phyloP scores from a whole-genome alignment of 1,140 invertebrate species.

The Lucilia cuprina region DNA sequence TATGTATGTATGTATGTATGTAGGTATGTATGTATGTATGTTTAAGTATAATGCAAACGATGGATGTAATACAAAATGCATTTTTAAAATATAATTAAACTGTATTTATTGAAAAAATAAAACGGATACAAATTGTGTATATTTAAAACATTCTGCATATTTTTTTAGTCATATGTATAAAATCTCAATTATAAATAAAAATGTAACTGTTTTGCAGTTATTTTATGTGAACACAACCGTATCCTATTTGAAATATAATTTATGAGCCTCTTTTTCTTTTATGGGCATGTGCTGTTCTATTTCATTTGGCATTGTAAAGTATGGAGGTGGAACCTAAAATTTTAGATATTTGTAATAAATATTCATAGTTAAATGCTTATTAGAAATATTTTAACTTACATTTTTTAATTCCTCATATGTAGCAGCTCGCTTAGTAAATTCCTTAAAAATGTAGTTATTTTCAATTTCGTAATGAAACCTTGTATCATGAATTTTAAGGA shows the following conservation, averaged over 20 bases:
- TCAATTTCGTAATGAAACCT: slow-evolving; percentile 86
- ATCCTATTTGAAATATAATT: slow-evolving; percentile 60
- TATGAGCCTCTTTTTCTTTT: slow-evolving; percentile 61
- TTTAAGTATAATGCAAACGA: too few relatives aligned
- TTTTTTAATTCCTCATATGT: slow-evolving; percentile 69
- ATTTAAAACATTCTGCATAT: too few relatives aligned
- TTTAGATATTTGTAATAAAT: background rate
- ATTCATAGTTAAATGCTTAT: background rate
- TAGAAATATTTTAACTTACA: slow-evolving; percentile 37
- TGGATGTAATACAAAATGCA: too few relatives aligned
- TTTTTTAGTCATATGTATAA: too few relatives aligned
- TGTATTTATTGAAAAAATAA: too few relatives aligned
- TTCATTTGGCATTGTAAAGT: slow-evolving; percentile 67
- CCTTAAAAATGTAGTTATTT: slow-evolving; percentile 77
- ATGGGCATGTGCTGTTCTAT: slow-evolving; percentile 67
- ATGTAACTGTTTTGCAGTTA: too few relatives aligned
- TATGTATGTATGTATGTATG: too few relatives aligned
- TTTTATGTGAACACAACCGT: too few relatives aligned
- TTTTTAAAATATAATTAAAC: too few relatives aligned
- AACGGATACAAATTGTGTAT: too few relatives aligned
- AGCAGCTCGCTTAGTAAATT: slow-evolving; percentile 79
- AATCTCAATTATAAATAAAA: too few relatives aligned
- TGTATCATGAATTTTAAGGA: slow-evolving; percentile 90
- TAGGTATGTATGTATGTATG: too few relatives aligned
- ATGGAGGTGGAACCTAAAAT: slow-evolving; percentile 61